Evolutionary conservation across 2,888 invertebrate species (phyloP).

Genomic region (Sinopyrophorus schimmeli): DNA sequence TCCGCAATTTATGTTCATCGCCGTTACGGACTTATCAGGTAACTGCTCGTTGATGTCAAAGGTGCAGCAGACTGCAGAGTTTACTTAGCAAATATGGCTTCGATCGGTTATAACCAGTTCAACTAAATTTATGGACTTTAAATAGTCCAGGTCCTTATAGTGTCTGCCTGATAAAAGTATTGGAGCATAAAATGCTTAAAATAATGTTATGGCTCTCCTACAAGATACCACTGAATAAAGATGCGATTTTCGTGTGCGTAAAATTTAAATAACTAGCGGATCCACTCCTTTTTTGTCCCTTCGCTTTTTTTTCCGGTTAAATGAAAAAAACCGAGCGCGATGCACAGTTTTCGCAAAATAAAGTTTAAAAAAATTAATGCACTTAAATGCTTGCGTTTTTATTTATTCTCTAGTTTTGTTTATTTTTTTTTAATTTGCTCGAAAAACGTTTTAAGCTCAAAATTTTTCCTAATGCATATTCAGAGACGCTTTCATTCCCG

Average conservation of each 20-base stretch:
- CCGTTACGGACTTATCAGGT: conserved; percentile 32
- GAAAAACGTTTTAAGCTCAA: too few species aligned
- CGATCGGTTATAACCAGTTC: conserved; percentile 31
- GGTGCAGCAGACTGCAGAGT: conserved; percentile 30
- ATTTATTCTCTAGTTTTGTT: too few species aligned
- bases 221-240: conserved; percentile 26
- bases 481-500: too few species aligned
- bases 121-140: conserved; percentile 32
- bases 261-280: conserved; percentile 22
- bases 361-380: too few species aligned
- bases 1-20: conserved; percentile 36
- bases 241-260: conserved; percentile 21
- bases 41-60: conserved; percentile 31
- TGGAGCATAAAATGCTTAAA: conserved; percentile 28
- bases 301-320: too few species aligned
- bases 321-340: too few species aligned
- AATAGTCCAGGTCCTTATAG: conserved; percentile 29
- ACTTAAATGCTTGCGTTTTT: too few species aligned
- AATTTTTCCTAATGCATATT: too few species aligned
- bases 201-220: conserved; percentile 29
- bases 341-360: too few species aligned
- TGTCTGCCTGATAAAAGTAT: conserved; percentile 30
- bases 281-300: too few species aligned
- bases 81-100: conserved; percentile 33
- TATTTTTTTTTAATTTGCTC: too few species aligned